phyloP scores from a whole-genome alignment of 2,797 vertebrate species.

The Acanthis flammea region DNA sequence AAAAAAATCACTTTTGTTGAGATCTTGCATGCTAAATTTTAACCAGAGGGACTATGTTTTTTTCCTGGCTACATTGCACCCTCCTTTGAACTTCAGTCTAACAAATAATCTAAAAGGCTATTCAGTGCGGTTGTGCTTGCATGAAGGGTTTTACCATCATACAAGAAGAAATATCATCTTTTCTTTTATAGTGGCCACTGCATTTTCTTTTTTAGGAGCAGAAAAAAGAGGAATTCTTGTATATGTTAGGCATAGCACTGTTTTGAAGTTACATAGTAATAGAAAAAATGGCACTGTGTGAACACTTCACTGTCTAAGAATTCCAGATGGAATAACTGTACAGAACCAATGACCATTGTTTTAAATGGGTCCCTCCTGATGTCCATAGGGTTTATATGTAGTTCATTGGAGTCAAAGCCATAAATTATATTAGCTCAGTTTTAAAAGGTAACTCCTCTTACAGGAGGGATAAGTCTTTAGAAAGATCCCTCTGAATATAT shows the following conservation, averaged over 20 bases:
- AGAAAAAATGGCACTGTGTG: background rate
- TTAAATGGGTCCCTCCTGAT: background rate
- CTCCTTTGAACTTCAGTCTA: slow-evolving; percentile 45
- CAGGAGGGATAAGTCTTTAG: background rate
- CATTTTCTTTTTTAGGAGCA: background rate
- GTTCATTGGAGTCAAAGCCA: background rate
- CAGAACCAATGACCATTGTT: background rate
- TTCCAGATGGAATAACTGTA: slow-evolving; percentile 34
- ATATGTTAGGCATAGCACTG: background rate
- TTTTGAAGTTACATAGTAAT: background rate
- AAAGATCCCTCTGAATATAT: background rate
- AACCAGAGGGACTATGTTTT: background rate
- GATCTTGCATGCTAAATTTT: slow-evolving; percentile 57
- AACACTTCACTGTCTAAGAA: slow-evolving; percentile 49
- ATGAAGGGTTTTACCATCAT: background rate
- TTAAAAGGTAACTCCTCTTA: background rate
- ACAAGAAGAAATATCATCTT: slow-evolving; percentile 16
- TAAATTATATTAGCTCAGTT: background rate
- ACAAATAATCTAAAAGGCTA: slow-evolving; percentile 26
- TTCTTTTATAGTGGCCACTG: slow-evolving; percentile 4
- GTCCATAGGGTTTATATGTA: background rate
- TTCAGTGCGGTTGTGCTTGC: slow-evolving; percentile 37
- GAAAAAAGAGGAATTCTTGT: background rate
- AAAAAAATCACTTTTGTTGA: slow-evolving; percentile 56
- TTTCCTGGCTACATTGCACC: background rate